Conservation (phyloP, 2,888 invertebrate genomes). For the Crocallis elinguaria region DNA sequence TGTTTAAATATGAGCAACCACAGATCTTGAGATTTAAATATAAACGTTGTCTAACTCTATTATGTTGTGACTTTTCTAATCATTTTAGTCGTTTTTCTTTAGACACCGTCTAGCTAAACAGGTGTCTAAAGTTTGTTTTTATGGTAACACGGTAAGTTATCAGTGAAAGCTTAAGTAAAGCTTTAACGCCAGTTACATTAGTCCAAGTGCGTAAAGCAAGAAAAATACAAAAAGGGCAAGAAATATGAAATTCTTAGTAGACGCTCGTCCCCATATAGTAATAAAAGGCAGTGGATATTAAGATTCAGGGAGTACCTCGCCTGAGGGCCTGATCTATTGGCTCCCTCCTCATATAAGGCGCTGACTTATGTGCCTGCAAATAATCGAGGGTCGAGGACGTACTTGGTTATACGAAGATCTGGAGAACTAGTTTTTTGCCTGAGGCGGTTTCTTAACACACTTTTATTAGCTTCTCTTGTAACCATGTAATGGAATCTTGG, state of each 20-base stretch:
- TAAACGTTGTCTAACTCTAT: too few relatives aligned
- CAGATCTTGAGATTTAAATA: too few relatives aligned
- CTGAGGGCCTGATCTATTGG: conserved; percentile 61
- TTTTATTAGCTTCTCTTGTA: too few relatives aligned
- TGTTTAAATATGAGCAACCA: too few relatives aligned
- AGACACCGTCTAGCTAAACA: too few relatives aligned
- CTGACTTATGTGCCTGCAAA: conserved; percentile 41
- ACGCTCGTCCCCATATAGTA: conserved; percentile 40
- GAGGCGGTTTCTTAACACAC: too few relatives aligned
- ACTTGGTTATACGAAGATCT: conserved; percentile 18
- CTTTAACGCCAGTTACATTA: background rate
- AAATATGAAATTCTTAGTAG: conserved; percentile 29
- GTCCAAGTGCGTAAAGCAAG: background rate
- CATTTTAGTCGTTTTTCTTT: too few relatives aligned
- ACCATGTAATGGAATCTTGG: too few relatives aligned
- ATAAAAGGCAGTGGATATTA: conserved; percentile 73
- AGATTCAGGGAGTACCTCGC: conserved; percentile 71
- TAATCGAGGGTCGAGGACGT: conserved; percentile 30
- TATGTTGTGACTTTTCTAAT: too few relatives aligned
- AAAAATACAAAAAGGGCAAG: conserved; percentile 17
- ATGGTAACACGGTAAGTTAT: too few relatives aligned
- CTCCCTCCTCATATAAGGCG: conserved; percentile 38
- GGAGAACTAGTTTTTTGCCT: background rate
- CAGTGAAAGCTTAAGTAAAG: background rate
- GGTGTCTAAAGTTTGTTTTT: too few relatives aligned